Conservation (phyloP, 2,888 invertebrate genomes). For the Parnassius apollo region DNA sequence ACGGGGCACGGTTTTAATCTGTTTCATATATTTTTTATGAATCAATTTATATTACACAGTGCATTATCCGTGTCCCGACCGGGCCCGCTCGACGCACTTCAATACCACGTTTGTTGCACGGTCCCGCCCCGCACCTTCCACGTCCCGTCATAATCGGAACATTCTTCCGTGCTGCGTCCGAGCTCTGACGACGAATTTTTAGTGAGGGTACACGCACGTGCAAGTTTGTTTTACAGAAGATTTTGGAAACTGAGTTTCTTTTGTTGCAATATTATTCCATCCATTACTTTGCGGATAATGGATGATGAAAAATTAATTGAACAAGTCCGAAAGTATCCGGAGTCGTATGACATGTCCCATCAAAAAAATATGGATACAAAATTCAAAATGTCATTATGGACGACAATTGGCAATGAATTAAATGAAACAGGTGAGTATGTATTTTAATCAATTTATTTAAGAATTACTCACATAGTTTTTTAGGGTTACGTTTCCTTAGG, state of each 20-base stretch:
- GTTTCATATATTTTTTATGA: not conserved
- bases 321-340: no score
- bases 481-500: not conserved
- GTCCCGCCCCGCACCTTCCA: no score
- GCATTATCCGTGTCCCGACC: not conserved
- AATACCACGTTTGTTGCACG: not conserved
- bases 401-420: not conserved
- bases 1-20: not conserved
- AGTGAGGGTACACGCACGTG: not conserved
- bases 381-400: not conserved
- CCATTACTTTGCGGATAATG: not conserved
- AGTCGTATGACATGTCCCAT: not conserved
- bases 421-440: not conserved
- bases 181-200: not conserved
- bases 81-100: not conserved
- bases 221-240: not conserved
- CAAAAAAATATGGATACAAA: not conserved
- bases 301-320: not conserved
- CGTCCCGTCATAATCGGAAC: not conserved
- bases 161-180: not conserved
- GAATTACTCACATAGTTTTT: not conserved
- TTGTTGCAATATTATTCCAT: not conserved
- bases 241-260: slow-evolving; percentile 1
- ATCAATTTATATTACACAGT: no score
- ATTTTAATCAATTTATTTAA: not conserved